Evolutionary conservation across 2,797 vertebrate species (phyloP).

Genomic region (Falco cherrug): DNA sequence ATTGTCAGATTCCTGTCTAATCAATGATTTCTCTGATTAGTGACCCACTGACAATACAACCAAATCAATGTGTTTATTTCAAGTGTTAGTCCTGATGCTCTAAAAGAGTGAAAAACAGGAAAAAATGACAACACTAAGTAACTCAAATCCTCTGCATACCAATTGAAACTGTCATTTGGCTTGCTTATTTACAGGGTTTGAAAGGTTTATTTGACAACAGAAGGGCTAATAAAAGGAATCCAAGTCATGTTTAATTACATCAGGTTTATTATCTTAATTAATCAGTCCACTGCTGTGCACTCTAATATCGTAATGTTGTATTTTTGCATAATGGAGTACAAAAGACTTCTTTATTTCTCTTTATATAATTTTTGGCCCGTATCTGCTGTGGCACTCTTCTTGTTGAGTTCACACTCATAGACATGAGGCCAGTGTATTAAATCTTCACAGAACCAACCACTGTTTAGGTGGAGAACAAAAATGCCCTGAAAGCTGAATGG

Average conservation of each 20-base stretch:
- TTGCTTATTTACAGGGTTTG: conserved; percentile 55
- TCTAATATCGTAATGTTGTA: neutral
- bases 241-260: conserved; percentile 49
- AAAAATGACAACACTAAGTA: neutral
- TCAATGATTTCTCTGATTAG: conserved; percentile 64
- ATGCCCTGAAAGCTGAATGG: neutral
- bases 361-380: neutral
- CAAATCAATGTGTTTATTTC: conserved; percentile 59
- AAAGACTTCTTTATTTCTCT: neutral
- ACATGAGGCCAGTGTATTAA: neutral
- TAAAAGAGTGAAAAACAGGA: conserved; percentile 18
- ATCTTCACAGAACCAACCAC: neutral
- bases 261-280: conserved; percentile 62
- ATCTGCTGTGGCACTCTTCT: neutral
- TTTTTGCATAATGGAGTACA: neutral
- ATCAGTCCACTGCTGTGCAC: neutral
- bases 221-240: conserved; percentile 42
- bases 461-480: conserved; percentile 18
- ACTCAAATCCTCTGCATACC: neutral
- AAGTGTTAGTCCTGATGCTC: neutral
- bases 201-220: conserved; percentile 45
- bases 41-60: conserved; percentile 33
- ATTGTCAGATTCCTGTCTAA: conserved; percentile 62
- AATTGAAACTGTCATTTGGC: conserved; percentile 7
- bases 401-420: neutral